phyloP scores from a whole-genome alignment of 2,113 vertebrate genomes.

The Piprites chloris region DNA sequence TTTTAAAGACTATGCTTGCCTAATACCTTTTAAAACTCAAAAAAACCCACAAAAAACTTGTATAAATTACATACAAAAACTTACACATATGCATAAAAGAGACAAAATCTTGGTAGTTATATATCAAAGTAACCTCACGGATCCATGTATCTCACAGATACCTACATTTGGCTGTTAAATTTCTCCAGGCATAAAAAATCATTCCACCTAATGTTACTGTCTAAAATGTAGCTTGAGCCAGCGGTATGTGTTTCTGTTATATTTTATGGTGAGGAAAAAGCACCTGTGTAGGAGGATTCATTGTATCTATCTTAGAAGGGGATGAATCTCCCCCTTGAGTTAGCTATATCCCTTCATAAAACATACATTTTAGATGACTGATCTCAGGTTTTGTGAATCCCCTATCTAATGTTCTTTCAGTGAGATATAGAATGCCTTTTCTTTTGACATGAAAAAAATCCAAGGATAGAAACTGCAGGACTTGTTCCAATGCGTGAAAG shows the following conservation, averaged over 20 bases:
- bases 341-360: background rate
- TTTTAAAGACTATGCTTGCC: background rate
- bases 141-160: background rate
- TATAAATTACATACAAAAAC: rapidly evolving
- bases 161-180: background rate
- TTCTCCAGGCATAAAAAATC: background rate
- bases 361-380: background rate
- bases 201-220: background rate
- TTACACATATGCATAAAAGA: background rate
- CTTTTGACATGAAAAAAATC: background rate
- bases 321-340: background rate
- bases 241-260: background rate
- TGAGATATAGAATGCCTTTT: background rate
- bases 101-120: background rate
- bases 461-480: background rate
- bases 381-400: background rate
- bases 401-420: background rate
- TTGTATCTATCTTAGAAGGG: background rate
- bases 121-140: background rate
- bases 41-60: background rate
- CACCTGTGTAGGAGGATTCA: background rate
- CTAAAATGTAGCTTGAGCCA: background rate
- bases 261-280: background rate
- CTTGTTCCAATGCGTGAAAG: background rate
- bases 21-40: background rate